Evolutionary conservation across 2,797 vertebrate genomes (phyloP), one percentile per base, ranked within the genome.

Genomic region (Rallus crepitans): DNA sequence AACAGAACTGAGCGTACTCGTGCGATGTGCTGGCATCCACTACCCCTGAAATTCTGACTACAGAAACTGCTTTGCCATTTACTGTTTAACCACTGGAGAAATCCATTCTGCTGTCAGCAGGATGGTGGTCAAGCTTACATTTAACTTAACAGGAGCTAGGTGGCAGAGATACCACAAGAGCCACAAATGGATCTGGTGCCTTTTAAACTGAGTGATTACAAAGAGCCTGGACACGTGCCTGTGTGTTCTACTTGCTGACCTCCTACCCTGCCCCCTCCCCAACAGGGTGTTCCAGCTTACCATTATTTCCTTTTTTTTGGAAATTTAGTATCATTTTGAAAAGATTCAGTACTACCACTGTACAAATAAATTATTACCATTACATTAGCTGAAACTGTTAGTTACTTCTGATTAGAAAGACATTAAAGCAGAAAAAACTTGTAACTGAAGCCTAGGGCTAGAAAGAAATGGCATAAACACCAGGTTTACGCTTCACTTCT

Each of bases 21-120:
- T 68, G 40, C 57, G 66, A 82, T 24, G 10, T 57, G 47, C 50
- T 89, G 69, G 72, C 35, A 91, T 64, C 55, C 25, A 50, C 37
- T 75, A 73, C n/a, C 61, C 75, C 0, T 69, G 59, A 89, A 81
- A 89, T 87, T 85, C 57, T 61, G 35, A 82, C 61, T 75, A 42
- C 37, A 59, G 37, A 89, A 89, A 63, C 27, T 53, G 21, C 81
- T 85, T 83, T 81, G 55, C 39, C 50, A 81, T 88, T 93, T 94
- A 69, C 55, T 95, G 6, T 93, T 92, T 91, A 80, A 94, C 72
- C 87, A 35, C 60, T 56, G 61, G n/a, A 92, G 72, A 87, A 95
- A 86, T 83, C 89, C 80, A 30, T 83, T 35, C 89, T 66, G 50
- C 82, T 95, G 79, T 94, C 84, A 77, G 66, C 64, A 66, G 37